A percentile compares a stretch with the other conserved stretches of the same genome.
These are phyloP conservation scores for Lutraria rhynchaena DNA, from an alignment of 1,140 invertebrate genomes.

Conservation along the genomic window DNA sequence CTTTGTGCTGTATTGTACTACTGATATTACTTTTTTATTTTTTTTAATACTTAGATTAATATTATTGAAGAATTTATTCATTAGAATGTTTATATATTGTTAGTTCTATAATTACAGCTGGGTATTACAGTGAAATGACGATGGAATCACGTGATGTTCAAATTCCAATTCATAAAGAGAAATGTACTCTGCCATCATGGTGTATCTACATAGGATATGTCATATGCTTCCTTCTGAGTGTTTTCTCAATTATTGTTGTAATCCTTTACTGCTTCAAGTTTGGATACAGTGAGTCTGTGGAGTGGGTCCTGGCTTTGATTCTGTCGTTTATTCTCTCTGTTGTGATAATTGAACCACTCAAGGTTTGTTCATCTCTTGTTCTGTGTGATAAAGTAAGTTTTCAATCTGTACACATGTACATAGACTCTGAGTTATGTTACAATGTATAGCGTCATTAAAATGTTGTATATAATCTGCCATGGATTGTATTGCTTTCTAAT, in stretches of 20 bases:
- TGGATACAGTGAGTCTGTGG: slow-evolving; percentile 68
- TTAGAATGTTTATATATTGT: too few species aligned
- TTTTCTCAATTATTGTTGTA: slow-evolving; percentile 73
- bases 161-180: slow-evolving; percentile 42
- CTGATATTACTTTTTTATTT: too few species aligned
- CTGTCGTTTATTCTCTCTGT: slow-evolving; percentile 72
- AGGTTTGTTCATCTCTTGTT: too few species aligned
- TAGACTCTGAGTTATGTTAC: too few species aligned
- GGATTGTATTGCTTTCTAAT: too few species aligned
- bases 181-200: slow-evolving; percentile 75
- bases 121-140: slow-evolving; percentile 53
- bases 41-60: too few species aligned
- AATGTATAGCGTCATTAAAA: too few species aligned
- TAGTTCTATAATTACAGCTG: slow-evolving; percentile 30
- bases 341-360: slow-evolving; percentile 78
- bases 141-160: slow-evolving; percentile 49
- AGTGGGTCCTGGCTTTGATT: slow-evolving; percentile 77
- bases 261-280: slow-evolving; percentile 76
- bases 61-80: too few species aligned
- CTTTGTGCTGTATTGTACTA: too few species aligned
- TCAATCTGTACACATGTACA: too few species aligned
- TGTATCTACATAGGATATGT: slow-evolving; percentile 75
- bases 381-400: too few species aligned
- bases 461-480: too few species aligned
- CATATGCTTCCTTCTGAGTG: slow-evolving; percentile 67